Percentiles rank a stretch among this genome's conserved stretches.
Conservation (phyloP, 1,140 invertebrate genomes). For the Mamestra configurata region DNA sequence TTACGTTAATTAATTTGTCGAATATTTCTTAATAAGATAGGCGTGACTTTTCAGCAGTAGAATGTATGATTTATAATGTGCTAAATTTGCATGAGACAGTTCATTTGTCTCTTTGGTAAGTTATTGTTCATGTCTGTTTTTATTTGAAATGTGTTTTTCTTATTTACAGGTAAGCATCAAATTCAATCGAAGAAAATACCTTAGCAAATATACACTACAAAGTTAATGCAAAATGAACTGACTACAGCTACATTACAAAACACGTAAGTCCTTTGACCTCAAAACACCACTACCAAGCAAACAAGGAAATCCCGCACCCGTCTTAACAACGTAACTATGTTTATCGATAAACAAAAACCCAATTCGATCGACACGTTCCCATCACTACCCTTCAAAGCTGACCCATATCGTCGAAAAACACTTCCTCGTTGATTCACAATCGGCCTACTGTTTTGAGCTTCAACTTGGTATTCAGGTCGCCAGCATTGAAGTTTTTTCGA, state of each 20-base stretch:
- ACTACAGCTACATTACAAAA: not conserved
- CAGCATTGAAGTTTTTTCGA: constrained; percentile 64
- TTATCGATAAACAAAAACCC: constrained; percentile 7
- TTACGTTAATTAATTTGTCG: constrained; percentile 24
- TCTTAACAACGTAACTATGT: not conserved
- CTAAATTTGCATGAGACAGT: constrained; percentile 7
- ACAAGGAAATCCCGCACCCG: not conserved
- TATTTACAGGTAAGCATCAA: constrained; percentile 50
- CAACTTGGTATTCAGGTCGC: constrained; percentile 79
- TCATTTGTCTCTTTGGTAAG: constrained; percentile 26
- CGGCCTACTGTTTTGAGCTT: constrained; percentile 73
- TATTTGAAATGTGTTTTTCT: constrained; percentile 29
- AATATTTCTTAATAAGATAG: constrained; percentile 32
- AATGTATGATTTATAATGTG: constrained; percentile 9
- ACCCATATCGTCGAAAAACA: constrained; percentile 79
- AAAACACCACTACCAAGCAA: not conserved
- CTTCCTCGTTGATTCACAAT: constrained; percentile 81
- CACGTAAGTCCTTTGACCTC: not conserved
- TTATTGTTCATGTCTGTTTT: not conserved
- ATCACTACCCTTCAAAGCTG: constrained; percentile 73
- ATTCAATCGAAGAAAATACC: not conserved
- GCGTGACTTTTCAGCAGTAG: constrained; percentile 10
- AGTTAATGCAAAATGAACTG: not conserved
- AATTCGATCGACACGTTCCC: constrained; percentile 57
- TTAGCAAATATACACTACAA: not conserved